These are phyloP conservation scores for Meloe dianella DNA, from an alignment of 2,888 invertebrate genomes.

Conservation along the genomic window DNA sequence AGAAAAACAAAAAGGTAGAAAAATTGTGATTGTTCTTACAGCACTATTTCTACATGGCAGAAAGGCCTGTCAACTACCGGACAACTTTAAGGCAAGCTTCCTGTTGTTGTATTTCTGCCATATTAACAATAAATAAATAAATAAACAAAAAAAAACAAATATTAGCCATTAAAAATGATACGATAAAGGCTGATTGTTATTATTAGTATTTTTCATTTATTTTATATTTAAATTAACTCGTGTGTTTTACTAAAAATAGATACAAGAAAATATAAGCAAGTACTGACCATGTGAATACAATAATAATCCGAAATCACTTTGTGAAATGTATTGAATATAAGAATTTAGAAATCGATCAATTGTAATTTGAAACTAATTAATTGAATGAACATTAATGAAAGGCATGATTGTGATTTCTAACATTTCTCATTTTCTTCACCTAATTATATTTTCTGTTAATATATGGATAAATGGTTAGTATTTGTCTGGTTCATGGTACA, in stretches of 20 bases:
- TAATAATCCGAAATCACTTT: conserved; percentile 13
- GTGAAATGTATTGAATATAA: not conserved
- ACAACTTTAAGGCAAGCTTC: conserved; percentile 78
- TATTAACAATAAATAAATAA: conserved; percentile 22
- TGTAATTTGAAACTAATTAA: not conserved
- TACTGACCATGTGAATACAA: conserved; percentile 11
- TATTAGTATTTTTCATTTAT: not conserved
- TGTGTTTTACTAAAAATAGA: conserved; percentile 13
- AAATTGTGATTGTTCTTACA: conserved; percentile 71
- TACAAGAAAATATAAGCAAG: conserved; percentile 15
- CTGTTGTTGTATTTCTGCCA: conserved; percentile 44
- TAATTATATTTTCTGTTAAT: conserved; percentile 2
- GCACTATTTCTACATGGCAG: conserved; percentile 76
- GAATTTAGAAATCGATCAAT: not conserved
- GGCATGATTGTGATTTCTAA: conserved; percentile 10
- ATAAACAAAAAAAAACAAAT: not conserved
- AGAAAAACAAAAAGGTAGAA: conserved; percentile 25
- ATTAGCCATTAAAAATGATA: conserved; percentile 23
- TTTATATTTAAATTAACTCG: not conserved
- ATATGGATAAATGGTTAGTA: conserved; percentile 1
- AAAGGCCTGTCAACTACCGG: conserved; percentile 72
- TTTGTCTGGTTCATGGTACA: conserved; percentile 7
- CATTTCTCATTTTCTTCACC: conserved; percentile 12
- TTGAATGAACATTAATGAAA: not conserved
- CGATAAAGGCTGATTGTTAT: conserved; percentile 22